Conservation (phyloP, 1,140 invertebrate genomes). For the Platyscapa corneri region DNA sequence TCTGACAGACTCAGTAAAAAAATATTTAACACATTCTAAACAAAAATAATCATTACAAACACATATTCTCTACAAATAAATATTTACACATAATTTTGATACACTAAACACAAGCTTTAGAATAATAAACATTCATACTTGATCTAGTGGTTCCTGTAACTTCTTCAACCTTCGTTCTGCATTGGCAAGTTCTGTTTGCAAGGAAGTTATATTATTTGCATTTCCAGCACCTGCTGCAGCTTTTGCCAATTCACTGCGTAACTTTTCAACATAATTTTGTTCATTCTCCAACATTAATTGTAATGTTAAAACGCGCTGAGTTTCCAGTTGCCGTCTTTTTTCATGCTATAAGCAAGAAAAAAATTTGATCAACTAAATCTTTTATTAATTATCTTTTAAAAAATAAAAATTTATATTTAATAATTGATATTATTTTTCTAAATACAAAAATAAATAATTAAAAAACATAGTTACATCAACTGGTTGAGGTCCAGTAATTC, state of each 20-base stretch:
- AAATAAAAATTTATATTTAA: neutral
- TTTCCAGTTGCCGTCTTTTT: conserved; percentile 84
- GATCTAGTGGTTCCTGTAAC: conserved; percentile 77
- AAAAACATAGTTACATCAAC: conserved; percentile 87
- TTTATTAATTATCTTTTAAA: no score
- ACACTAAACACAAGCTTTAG: conserved; percentile 31
- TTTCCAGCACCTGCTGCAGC: conserved; percentile 71
- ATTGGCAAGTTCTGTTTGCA: conserved; percentile 75
- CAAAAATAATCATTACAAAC: conserved; percentile 37
- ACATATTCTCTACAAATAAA: conserved; percentile 28
- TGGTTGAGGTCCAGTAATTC: conserved; percentile 91
- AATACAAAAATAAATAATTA: neutral
- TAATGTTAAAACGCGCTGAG: conserved; percentile 84
- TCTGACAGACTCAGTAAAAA: neutral
- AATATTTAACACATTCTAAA: conserved; percentile 34
- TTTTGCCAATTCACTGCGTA: conserved; percentile 78
- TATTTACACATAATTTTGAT: conserved; percentile 46
- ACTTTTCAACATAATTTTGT: conserved; percentile 82
- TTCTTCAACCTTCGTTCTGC: conserved; percentile 79
- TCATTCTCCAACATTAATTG: conserved; percentile 88
- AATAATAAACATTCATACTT: conserved; percentile 48
- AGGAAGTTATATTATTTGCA: conserved; percentile 66
- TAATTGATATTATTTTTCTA: neutral
- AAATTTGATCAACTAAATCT: no score
- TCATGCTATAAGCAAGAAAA: conserved; percentile 77